Base-by-base conservation (phyloP, 2,888 invertebrate species). In the Clistopyga incitator region DNA sequence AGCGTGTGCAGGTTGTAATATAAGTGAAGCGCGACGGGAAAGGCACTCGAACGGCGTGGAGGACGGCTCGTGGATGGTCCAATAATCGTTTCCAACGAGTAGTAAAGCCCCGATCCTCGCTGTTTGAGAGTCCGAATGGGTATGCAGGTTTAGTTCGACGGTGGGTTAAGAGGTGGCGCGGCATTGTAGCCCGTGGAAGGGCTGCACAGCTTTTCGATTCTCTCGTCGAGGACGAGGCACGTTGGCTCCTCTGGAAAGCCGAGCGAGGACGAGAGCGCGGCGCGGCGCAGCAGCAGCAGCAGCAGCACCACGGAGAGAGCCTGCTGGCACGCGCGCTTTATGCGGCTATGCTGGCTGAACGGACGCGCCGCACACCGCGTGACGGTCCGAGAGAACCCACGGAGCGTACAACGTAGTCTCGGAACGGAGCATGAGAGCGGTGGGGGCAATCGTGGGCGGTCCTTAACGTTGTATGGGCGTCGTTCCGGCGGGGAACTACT, bases 121-220 rank as follows among this genome's bases (percentile, higher is more conserved):
- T 94, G 94, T 94, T 94, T 94, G 94, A 93, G 92, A 92, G 94
- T 93, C 93, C 92, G 93, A 93, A 94, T 93, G 94, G 93, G 92
- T 94, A 94, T 94, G 94, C 90, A 87, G 86, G 81, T 81, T 89
- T 92, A 92, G 94, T 94, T 94, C 89, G 80, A 89, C 90, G 88
- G 87, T 91, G 87, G 86, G 85, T 91, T 92, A 93, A 94, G 92
- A 94, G 94, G 94, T 94, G 93, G 94, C 94, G 93, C 92, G 92
- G 93, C 89, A 78, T 74, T 72, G 74, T 82, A 23, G 52, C 45
- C 67, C 64, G 70, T 61, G 18, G 71, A 72, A 72, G 65, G 67
- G 68, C 25, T 79, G 71, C 76, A 25, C 42, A 64, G 79, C 56
- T 71, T 72, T 83, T 80, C 56, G 56, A 42, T 38, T 18, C 42